Conservation (phyloP, 2,113 vertebrate species). For the Lipophrys pholis region DNA sequence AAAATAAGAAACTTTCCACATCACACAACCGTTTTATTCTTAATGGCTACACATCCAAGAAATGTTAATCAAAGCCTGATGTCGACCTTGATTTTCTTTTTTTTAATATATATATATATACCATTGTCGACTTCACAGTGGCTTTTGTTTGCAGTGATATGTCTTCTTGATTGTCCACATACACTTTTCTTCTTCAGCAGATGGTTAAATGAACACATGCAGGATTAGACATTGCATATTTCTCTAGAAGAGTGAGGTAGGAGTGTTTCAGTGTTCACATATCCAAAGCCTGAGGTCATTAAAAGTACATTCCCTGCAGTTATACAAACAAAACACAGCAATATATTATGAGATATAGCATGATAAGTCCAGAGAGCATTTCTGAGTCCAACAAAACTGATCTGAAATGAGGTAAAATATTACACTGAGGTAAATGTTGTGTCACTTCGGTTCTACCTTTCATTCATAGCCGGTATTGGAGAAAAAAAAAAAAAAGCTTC, state of each 20-base stretch:
- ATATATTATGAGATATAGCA: slow-evolving; percentile 49
- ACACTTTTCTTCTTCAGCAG: slow-evolving; percentile 54
- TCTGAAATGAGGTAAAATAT: slow-evolving; percentile 69
- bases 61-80: slow-evolving; percentile 64
- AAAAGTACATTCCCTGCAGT: slow-evolving; percentile 67
- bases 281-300: slow-evolving; percentile 56
- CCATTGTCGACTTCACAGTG: slow-evolving; percentile 51
- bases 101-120: no score
- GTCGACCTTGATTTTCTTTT: slow-evolving; percentile 22
- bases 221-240: slow-evolving; percentile 71
- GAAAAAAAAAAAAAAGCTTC: slow-evolving; percentile 21
- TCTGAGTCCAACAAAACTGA: slow-evolving; percentile 64
- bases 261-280: slow-evolving; percentile 66
- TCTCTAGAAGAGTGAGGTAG: slow-evolving; percentile 75
- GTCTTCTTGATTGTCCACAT: slow-evolving; percentile 75
- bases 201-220: slow-evolving; percentile 50
- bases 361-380: slow-evolving; percentile 54
- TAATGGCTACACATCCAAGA: slow-evolving; percentile 71
- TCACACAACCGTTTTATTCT: slow-evolving; percentile 75
- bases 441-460: slow-evolving; percentile 38
- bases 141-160: slow-evolving; percentile 55
- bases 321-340: slow-evolving; percentile 65
- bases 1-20: slow-evolving; percentile 11
- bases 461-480: slow-evolving; percentile 41
- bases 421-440: slow-evolving; percentile 73